A percentile compares a stretch with the other conserved stretches of the same genome.
phyloP scores from a whole-genome alignment of 2,888 invertebrate genomes.

The Ceratothoa steindachneri region DNA sequence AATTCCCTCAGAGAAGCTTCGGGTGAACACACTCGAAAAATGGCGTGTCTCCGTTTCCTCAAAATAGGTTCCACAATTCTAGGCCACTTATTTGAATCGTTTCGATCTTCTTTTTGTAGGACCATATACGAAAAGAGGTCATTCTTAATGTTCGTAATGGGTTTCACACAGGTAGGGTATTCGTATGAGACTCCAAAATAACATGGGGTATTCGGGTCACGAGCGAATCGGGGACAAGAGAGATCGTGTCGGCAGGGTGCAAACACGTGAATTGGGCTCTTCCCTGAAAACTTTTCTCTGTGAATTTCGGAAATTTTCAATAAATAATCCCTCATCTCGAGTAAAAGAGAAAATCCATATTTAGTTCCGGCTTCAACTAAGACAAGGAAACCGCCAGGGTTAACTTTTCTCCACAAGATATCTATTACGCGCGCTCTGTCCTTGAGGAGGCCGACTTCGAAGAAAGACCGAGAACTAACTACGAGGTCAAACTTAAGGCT shows the following conservation, averaged over 20 bases:
- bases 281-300: background rate
- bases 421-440: slow-evolving; percentile 32
- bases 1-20: slow-evolving; percentile 29
- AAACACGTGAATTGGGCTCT: slow-evolving; percentile 24
- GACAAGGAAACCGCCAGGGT: slow-evolving; percentile 32
- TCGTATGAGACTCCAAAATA: slow-evolving; percentile 30
- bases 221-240: slow-evolving; percentile 35
- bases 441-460: slow-evolving; percentile 28
- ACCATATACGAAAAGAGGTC: slow-evolving; percentile 36
- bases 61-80: slow-evolving; percentile 29
- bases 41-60: slow-evolving; percentile 11
- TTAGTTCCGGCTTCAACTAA: slow-evolving; percentile 39
- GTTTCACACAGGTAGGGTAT: slow-evolving; percentile 12
- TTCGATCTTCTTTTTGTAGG: slow-evolving; percentile 25
- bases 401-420: slow-evolving; percentile 40
- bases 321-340: slow-evolving; percentile 41
- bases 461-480: slow-evolving; percentile 27
- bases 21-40: slow-evolving; percentile 30
- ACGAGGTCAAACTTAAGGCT: slow-evolving; percentile 34
- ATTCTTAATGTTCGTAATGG: too few relatives aligned
- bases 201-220: slow-evolving; percentile 23
- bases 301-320: background rate
- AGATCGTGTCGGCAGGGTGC: slow-evolving; percentile 43
- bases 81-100: slow-evolving; percentile 24
- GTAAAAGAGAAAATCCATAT: slow-evolving; percentile 29